phyloP scores from a whole-genome alignment of 2,888 invertebrate genomes.

The Conomelus anceps region DNA sequence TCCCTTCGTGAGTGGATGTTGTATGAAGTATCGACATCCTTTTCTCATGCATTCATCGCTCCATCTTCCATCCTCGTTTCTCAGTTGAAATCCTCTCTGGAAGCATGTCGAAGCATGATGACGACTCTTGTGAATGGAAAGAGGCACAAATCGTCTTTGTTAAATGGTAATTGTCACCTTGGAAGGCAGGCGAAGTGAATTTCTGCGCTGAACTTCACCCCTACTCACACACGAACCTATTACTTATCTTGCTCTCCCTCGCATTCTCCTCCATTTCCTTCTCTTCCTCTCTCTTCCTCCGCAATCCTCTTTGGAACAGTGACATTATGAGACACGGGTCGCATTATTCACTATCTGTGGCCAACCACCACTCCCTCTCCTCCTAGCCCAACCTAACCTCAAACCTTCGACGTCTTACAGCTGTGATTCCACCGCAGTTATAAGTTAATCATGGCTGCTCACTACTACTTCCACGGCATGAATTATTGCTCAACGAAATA shows the following conservation, averaged over 20 bases:
- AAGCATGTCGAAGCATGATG: background rate
- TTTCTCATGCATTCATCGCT: background rate
- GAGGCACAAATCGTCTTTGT: slow-evolving; percentile 8
- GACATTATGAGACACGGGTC: no score
- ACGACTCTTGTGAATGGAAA: background rate
- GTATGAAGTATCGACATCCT: background rate
- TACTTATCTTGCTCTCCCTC: background rate
- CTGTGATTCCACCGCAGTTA: no score
- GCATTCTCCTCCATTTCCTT: background rate
- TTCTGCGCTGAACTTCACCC: background rate
- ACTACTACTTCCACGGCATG: no score
- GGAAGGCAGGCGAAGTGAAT: background rate
- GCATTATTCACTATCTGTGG: no score
- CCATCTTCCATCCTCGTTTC: background rate
- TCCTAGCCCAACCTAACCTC: no score
- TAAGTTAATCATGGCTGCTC: no score
- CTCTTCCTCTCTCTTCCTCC: background rate
- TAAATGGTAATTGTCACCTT: slow-evolving; percentile 13
- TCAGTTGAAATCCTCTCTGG: background rate
- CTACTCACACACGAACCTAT: background rate
- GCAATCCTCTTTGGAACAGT: no score
- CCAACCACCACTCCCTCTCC: no score
- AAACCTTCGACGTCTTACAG: no score
- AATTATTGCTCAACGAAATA: no score
- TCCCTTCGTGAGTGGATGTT: background rate